These are phyloP conservation scores for Heliothis peltigera DNA, from an alignment of 2,888 invertebrate genomes.

Conservation along the genomic window DNA sequence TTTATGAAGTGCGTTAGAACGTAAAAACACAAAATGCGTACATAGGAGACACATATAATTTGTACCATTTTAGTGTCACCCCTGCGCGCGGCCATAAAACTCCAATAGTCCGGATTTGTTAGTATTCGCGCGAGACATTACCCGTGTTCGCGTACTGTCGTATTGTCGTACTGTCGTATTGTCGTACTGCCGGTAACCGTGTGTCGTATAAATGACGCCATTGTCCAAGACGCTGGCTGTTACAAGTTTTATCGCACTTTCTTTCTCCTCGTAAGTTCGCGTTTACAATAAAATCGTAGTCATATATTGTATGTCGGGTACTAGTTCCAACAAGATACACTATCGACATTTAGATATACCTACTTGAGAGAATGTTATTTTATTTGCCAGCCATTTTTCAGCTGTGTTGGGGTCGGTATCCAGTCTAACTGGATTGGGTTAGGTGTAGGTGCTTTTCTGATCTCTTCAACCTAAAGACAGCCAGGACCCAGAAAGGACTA, in stretches of 20 bases:
- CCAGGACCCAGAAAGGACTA: too few relatives aligned
- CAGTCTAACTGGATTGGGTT: too few relatives aligned
- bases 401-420: too few relatives aligned
- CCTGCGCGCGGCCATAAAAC: conserved; percentile 47
- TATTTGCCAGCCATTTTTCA: background rate
- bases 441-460: too few relatives aligned
- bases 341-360: background rate
- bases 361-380: too few relatives aligned
- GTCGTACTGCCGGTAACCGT: conserved; percentile 46
- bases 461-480: too few relatives aligned
- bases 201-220: conserved; percentile 50
- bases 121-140: conserved; percentile 44
- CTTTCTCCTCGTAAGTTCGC: conserved; percentile 20
- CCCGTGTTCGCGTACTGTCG: conserved; percentile 36
- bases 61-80: conserved; percentile 18
- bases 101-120: conserved; percentile 51
- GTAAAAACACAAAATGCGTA: too few relatives aligned
- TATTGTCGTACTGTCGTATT: conserved; percentile 16
- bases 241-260: conserved; percentile 50
- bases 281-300: conserved; percentile 38
- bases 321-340: conserved; percentile 3
- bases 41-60: too few relatives aligned
- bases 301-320: conserved; percentile 7
- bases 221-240: conserved; percentile 46
- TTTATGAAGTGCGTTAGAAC: too few relatives aligned